phyloP scores from a whole-genome alignment of 35 echinoderm and acorn worm species.

The Strongylocentrotus purpuratus region DNA sequence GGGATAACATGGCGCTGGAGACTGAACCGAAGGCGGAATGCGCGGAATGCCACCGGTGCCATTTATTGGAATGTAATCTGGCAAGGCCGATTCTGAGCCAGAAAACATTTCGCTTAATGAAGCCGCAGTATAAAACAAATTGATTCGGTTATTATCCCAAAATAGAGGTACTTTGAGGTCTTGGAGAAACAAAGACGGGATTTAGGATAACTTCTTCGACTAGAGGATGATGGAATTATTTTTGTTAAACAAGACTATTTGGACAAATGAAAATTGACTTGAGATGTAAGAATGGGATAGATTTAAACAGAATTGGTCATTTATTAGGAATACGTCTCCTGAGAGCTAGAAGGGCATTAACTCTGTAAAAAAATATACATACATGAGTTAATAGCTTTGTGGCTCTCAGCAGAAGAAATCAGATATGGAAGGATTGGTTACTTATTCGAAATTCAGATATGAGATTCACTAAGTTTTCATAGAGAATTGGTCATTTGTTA shows the following conservation, averaged over 20 bases:
- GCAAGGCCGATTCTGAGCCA: neutral
- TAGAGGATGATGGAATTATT: neutral
- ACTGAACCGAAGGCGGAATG: neutral
- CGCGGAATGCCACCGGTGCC: neutral
- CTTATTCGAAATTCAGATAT: too few relatives aligned
- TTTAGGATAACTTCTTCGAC: neutral
- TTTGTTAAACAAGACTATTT: too few relatives aligned
- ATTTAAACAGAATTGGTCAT: too few relatives aligned
- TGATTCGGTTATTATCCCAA: neutral
- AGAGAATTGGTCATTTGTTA: too few relatives aligned
- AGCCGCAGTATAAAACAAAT: neutral
- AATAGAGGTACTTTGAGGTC: neutral
- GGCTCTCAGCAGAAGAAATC: too few relatives aligned
- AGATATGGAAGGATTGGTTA: too few relatives aligned
- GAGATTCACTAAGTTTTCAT: too few relatives aligned
- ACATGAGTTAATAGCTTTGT: too few relatives aligned
- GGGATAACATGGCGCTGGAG: neutral
- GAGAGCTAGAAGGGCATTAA: too few relatives aligned
- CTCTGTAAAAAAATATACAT: too few relatives aligned
- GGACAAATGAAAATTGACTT: neutral
- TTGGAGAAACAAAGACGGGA: neutral
- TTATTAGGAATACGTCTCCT: too few relatives aligned
- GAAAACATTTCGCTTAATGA: neutral
- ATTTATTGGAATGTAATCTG: slow-evolving; percentile 12
- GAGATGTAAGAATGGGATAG: neutral